phyloP scores from a whole-genome alignment of 2,888 invertebrate species.

The Nematopogon swammerdamellus region DNA sequence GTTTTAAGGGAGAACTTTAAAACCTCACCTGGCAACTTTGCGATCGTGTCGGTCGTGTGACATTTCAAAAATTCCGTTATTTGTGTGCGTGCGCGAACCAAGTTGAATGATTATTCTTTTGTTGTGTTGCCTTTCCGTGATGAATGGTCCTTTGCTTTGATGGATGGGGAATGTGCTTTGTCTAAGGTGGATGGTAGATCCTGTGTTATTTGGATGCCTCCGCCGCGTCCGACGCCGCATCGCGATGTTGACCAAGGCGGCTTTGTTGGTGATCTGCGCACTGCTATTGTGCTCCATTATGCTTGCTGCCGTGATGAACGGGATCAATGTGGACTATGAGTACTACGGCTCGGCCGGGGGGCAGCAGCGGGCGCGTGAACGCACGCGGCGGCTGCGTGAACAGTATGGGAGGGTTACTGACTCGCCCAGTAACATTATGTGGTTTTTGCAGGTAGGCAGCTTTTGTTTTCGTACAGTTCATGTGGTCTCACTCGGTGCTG shows the following conservation, averaged over 20 bases:
- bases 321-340: slow-evolving; percentile 8
- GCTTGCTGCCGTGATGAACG: slow-evolving; percentile 10
- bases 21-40: no score
- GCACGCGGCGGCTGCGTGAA: slow-evolving; percentile 17
- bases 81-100: no score
- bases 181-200: no score
- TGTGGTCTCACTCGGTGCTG: no score
- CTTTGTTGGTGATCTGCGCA: slow-evolving; percentile 6
- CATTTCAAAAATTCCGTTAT: no score
- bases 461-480: slow-evolving; percentile 2
- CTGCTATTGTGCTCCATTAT: slow-evolving; percentile 9
- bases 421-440: slow-evolving; percentile 59
- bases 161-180: no score
- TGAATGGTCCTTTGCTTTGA: no score
- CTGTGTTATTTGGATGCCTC: no score
- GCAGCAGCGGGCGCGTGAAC: not conserved
- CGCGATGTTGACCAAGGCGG: slow-evolving; percentile 8
- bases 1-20: no score
- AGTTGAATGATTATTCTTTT: no score
- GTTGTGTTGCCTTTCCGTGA: no score
- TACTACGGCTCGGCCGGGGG: slow-evolving; percentile 3
- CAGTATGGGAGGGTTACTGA: slow-evolving; percentile 51
- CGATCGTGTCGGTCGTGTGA: no score
- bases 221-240: not conserved
- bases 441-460: slow-evolving; percentile 71